Evolutionary conservation across 2,797 vertebrate genomes (phyloP), one percentile per base, ranked within the genome.

Genomic region (Spheniscus humboldti): DNA sequence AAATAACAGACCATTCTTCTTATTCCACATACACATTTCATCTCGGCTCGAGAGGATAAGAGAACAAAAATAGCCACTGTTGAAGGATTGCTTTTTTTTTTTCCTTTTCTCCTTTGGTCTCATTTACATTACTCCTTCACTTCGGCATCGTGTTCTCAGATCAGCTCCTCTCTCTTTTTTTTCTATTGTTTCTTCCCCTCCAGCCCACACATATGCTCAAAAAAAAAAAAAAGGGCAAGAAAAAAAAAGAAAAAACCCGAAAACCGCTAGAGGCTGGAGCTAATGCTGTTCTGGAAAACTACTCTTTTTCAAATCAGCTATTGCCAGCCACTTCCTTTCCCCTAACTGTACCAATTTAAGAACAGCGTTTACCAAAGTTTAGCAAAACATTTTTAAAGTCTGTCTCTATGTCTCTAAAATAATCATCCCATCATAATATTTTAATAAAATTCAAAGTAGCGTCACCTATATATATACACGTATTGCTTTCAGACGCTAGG

Each of bases 251-350:
- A 43, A 30, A 31, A 66, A 59, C 6, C 33, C 48, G 10, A n/a
- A 90, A 80, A 17, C 64, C 76, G 30, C 66, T 62, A 69, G 53
- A 57, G 64, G 28, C 82, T 87, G 64, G 52, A 87, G 60, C 75
- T 86, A 91, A 76, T 43, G 41, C 39, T 86, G 39, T 57, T 83
- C 75, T 94, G 68, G 92, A 92, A 88, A 94, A 90, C 2, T 13
- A 45, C 77, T 63, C 12, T 81, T 78, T 86, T 91, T 84, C 6
- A 5, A 83, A 88, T 94, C 73, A 66, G 66, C 68, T 83, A 31
- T 59, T 94, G 62, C 72, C n/a, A 94, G 82, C 63, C 60, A 88
- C 91, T 96, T 95, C 82, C 82, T 92, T 91, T 94, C 66, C 45
- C 37, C 57, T 41, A 78, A 41, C 68, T 81, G 66, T 59, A 88